Evolutionary conservation across 2,113 vertebrate species (phyloP).

Genomic region (Oostethus manadensis): DNA sequence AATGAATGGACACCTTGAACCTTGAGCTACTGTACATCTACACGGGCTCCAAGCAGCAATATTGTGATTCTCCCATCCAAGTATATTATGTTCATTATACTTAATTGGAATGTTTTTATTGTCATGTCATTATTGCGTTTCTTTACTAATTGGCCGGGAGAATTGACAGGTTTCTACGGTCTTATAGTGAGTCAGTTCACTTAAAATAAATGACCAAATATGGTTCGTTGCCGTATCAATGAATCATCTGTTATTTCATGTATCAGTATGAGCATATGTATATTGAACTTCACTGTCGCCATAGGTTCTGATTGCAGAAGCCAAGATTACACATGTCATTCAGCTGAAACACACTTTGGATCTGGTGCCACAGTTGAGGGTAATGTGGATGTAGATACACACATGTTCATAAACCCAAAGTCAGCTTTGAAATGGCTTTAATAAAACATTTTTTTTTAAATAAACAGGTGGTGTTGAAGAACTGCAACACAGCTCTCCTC

Average conservation of each 20-base stretch:
- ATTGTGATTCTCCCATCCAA: background rate
- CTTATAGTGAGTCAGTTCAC: background rate
- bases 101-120: no score
- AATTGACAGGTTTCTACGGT: background rate
- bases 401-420: background rate
- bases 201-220: background rate
- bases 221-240: background rate
- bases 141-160: no score
- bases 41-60: background rate
- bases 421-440: background rate
- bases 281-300: background rate
- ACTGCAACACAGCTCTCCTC: conserved; percentile 81
- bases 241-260: background rate
- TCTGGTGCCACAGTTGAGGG: conserved; percentile 86
- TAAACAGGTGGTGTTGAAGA: conserved; percentile 77
- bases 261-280: no score
- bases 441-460: background rate
- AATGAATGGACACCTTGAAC: no score
- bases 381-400: conserved; percentile 48
- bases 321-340: conserved; percentile 93
- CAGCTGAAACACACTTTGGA: conserved; percentile 92
- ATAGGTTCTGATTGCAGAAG: conserved; percentile 87
- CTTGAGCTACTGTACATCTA: background rate
- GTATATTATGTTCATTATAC: background rate
- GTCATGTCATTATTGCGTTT: no score